Evolutionary conservation across 2,113 vertebrate genomes (phyloP).

Genomic region (Scortum barcoo): DNA sequence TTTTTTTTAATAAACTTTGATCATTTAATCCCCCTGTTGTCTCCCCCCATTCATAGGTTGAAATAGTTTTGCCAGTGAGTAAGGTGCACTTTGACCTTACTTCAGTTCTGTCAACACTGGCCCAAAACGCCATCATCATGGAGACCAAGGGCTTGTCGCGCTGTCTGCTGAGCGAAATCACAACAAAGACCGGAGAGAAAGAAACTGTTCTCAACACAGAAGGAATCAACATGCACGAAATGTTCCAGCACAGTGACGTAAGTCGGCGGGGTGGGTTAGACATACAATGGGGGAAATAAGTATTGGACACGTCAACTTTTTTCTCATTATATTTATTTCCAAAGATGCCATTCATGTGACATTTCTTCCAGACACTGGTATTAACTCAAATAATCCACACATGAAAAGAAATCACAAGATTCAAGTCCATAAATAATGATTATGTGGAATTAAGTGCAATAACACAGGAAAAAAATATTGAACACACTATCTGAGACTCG

Average conservation of each 20-base stretch:
- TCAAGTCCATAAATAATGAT: too few species aligned
- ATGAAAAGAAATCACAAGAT: too few species aligned
- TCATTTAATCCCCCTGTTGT: not conserved
- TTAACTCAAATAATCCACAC: too few species aligned
- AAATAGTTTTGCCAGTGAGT: slow-evolving; percentile 87
- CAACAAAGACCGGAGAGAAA: slow-evolving; percentile 82
- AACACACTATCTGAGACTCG: too few species aligned
- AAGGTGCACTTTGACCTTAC: slow-evolving; percentile 93
- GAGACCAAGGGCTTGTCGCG: slow-evolving; percentile 92
- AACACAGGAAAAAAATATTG: too few species aligned
- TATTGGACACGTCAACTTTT: too few species aligned
- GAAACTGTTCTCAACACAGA: slow-evolving; percentile 90
- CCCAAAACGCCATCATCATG: slow-evolving; percentile 86
- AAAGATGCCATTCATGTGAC: too few species aligned
- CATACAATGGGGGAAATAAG: too few species aligned
- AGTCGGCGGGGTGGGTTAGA: not conserved
- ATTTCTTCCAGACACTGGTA: too few species aligned
- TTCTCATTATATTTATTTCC: too few species aligned
- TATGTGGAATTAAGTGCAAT: too few species aligned
- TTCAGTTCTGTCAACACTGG: slow-evolving; percentile 86
- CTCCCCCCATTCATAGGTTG: slow-evolving; percentile 80
- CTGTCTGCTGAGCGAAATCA: slow-evolving; percentile 90
- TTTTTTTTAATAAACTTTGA: not conserved
- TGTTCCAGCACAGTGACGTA: slow-evolving; percentile 91
- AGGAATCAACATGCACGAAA: slow-evolving; percentile 94